A percentile compares a stretch with the other conserved stretches of the same genome.
Conservation (phyloP, 2,113 vertebrate genomes). For the Pteruthius melanotis region DNA sequence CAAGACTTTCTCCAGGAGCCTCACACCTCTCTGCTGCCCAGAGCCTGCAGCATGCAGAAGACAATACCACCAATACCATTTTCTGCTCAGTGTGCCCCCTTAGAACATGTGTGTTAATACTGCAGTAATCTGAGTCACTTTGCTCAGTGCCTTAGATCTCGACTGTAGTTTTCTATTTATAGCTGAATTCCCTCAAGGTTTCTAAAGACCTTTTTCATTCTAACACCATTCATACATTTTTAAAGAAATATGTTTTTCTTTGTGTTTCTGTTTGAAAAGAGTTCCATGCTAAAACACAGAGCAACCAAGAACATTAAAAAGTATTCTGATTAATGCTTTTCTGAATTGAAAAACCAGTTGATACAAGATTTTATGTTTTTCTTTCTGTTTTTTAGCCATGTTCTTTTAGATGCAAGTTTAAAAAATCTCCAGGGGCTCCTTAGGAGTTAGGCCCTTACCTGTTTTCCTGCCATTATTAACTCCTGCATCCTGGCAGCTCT, state of each 20-base stretch:
- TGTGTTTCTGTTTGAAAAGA: background rate
- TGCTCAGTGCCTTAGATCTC: background rate
- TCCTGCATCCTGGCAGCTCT: background rate
- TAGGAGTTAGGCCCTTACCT: background rate
- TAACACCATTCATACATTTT: background rate
- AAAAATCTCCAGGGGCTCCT: background rate
- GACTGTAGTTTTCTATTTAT: background rate
- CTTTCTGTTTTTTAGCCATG: background rate
- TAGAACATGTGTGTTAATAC: background rate
- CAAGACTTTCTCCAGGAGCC: background rate
- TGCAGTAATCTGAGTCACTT: background rate
- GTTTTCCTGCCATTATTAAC: background rate
- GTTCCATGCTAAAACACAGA: background rate
- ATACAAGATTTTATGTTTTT: background rate
- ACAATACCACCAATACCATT: background rate
- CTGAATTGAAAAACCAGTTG: background rate
- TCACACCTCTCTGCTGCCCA: background rate
- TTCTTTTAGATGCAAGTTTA: background rate
- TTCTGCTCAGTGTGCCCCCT: background rate
- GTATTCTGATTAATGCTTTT: background rate
- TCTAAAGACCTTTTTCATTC: background rate
- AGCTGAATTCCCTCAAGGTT: background rate
- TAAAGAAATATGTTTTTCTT: background rate
- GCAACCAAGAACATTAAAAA: background rate
- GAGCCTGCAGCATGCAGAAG: background rate